These are phyloP conservation scores for Stenolophus ochropezus DNA, from an alignment of 2,888 invertebrate species.

Conservation along the genomic window DNA sequence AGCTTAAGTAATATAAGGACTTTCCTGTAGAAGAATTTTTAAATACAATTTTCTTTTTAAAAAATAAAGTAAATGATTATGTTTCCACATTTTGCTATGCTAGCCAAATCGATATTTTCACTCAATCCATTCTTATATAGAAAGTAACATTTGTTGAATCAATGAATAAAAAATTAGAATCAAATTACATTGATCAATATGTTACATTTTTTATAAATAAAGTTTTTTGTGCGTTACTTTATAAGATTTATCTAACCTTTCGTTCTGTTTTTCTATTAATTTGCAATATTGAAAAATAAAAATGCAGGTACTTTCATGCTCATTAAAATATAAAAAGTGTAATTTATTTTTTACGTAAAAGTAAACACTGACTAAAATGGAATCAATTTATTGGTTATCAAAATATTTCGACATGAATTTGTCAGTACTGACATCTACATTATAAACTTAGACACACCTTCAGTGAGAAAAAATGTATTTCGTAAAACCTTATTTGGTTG, in stretches of 20 bases:
- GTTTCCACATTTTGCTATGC: no score
- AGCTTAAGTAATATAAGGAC: no score
- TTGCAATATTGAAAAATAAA: neutral
- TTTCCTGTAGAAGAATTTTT: no score
- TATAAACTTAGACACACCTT: neutral
- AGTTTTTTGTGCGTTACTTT: no score
- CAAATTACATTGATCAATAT: no score
- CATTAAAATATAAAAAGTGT: neutral
- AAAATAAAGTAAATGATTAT: no score
- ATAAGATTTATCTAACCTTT: neutral
- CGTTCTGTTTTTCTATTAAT: neutral
- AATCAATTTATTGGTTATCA: neutral
- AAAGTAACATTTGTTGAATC: no score
- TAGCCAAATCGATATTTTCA: no score
- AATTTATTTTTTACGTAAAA: conserved; percentile 8
- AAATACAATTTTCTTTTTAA: no score
- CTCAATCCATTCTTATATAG: no score
- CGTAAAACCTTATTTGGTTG: neutral
- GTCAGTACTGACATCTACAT: neutral
- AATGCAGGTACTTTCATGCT: neutral
- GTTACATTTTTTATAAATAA: no score
- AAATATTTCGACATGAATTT: neutral
- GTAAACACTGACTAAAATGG: neutral
- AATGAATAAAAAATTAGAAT: no score
- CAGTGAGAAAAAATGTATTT: neutral